A percentile compares a stretch with the other conserved stretches of the same genome.
Conservation (phyloP, 1,140 invertebrate genomes). For the Halesus radiatus region DNA sequence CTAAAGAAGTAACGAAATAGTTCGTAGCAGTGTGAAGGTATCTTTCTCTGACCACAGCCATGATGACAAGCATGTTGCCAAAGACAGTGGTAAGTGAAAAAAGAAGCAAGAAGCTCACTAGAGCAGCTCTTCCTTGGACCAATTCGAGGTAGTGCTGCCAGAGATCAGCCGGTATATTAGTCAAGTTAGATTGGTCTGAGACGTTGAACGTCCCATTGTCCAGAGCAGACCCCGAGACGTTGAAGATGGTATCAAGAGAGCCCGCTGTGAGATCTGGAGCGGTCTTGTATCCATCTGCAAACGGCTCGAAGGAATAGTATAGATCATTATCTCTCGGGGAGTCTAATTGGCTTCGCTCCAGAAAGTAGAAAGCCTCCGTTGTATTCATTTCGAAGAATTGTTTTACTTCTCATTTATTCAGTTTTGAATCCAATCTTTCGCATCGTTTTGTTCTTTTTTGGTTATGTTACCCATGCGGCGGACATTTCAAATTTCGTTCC, state of each 20-base stretch:
- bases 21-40: slow-evolving; percentile 96
- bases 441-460: neutral
- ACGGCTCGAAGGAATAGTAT: slow-evolving; percentile 49
- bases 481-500: neutral
- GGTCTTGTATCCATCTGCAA: slow-evolving; percentile 24
- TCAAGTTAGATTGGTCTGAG: slow-evolving; percentile 30
- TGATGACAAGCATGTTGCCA: slow-evolving; percentile 95
- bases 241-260: slow-evolving; percentile 33
- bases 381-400: slow-evolving; percentile 52
- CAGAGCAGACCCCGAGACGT: slow-evolving; percentile 29
- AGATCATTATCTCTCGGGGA: slow-evolving; percentile 48
- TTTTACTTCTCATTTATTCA: slow-evolving; percentile 6
- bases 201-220: slow-evolving; percentile 49
- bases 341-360: slow-evolving; percentile 50
- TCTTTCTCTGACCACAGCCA: slow-evolving; percentile 91
- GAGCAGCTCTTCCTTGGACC: slow-evolving; percentile 78
- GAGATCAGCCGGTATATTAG: slow-evolving; percentile 59
- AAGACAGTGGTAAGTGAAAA: slow-evolving; percentile 96
- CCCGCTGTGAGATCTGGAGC: slow-evolving; percentile 16
- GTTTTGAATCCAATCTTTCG: neutral
- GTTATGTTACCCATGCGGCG: slow-evolving; percentile 16
- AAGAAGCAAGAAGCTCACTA: slow-evolving; percentile 87
- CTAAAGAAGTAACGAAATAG: slow-evolving; percentile 97
- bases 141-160: slow-evolving; percentile 69
- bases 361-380: slow-evolving; percentile 48